A percentile compares a stretch with the other conserved stretches of the same genome.
These are phyloP conservation scores for Arothron firmamentum DNA, from an alignment of 2,113 vertebrate species.

Conservation along the genomic window DNA sequence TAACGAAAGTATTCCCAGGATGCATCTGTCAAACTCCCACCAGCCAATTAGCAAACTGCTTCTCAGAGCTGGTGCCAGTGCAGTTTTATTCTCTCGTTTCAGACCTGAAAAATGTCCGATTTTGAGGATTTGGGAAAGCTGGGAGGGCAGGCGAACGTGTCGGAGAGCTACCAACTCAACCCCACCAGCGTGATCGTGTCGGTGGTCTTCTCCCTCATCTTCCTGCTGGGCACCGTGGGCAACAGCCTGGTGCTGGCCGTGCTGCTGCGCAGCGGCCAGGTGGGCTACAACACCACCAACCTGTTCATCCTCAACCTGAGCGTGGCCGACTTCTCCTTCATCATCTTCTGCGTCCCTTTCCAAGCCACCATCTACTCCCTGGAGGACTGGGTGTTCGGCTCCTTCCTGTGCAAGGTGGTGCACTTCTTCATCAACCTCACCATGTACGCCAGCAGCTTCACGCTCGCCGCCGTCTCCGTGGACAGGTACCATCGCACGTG, in stretches of 20 bases:
- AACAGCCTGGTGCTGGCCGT: constrained; percentile 86
- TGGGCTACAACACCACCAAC: constrained; percentile 84
- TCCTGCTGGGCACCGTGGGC: constrained; percentile 82
- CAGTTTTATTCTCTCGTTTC: constrained; percentile 5
- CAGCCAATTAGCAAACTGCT: background rate
- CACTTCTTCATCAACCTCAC: constrained; percentile 90
- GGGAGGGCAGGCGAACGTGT: constrained; percentile 72
- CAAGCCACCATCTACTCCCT: constrained; percentile 88
- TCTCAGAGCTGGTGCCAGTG: background rate
- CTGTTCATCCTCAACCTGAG: constrained; percentile 89
- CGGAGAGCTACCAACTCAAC: constrained; percentile 78
- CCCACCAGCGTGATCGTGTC: constrained; percentile 81
- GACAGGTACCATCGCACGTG: constrained; percentile 74
- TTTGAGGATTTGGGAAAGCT: constrained; percentile 75
- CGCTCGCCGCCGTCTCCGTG: constrained; percentile 82
- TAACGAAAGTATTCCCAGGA: background rate
- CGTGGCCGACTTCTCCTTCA: constrained; percentile 89
- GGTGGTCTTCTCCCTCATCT: constrained; percentile 86
- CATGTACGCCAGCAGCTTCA: constrained; percentile 91
- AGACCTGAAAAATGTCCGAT: constrained; percentile 73
- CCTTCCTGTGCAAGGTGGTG: constrained; percentile 86
- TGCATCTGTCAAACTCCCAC: background rate
- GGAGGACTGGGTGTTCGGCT: constrained; percentile 86
- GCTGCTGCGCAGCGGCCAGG: constrained; percentile 79
- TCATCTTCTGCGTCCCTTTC: constrained; percentile 88